A percentile compares a stretch with the other conserved stretches of the same genome.
phyloP scores from a whole-genome alignment of 2,797 vertebrate species.

The Mycteria americana region DNA sequence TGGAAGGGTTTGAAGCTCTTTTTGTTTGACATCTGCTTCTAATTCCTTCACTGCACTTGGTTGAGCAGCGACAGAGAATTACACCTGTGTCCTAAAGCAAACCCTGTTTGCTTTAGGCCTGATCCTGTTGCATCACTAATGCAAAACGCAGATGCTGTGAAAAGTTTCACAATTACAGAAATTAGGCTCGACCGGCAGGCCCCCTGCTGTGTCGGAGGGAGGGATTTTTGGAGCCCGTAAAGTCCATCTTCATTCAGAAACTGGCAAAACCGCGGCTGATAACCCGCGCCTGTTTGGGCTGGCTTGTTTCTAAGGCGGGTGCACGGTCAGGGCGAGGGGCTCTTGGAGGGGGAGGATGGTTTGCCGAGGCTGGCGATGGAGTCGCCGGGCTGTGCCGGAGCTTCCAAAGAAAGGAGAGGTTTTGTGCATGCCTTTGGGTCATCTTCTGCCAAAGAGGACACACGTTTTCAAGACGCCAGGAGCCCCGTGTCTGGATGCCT shows the following conservation, averaged over 20 bases:
- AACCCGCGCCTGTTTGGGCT: background rate
- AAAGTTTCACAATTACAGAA: background rate
- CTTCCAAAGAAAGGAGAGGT: background rate
- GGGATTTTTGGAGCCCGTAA: background rate
- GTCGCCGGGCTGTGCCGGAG: accelerated
- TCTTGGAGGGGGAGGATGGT: background rate
- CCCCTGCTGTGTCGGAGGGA: background rate
- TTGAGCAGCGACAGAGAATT: background rate
- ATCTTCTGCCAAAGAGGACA: background rate
- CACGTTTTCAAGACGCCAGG: accelerated
- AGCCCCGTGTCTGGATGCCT: accelerated
- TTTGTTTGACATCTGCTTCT: background rate
- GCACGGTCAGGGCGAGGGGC: background rate
- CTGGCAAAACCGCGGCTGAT: background rate
- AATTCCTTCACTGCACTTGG: background rate
- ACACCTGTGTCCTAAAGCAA: background rate
- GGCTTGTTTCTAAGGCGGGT: background rate
- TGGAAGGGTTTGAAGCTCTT: background rate
- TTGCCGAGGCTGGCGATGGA: background rate
- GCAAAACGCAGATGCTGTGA: background rate
- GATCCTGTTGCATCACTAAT: background rate
- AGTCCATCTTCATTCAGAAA: background rate
- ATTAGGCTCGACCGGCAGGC: background rate
- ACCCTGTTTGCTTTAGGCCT: background rate
- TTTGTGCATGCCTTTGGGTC: accelerated